Evolutionary conservation across 2,888 invertebrate species (phyloP), one percentile per base, ranked within the genome.

Genomic region (Parnassius glacialis): DNA sequence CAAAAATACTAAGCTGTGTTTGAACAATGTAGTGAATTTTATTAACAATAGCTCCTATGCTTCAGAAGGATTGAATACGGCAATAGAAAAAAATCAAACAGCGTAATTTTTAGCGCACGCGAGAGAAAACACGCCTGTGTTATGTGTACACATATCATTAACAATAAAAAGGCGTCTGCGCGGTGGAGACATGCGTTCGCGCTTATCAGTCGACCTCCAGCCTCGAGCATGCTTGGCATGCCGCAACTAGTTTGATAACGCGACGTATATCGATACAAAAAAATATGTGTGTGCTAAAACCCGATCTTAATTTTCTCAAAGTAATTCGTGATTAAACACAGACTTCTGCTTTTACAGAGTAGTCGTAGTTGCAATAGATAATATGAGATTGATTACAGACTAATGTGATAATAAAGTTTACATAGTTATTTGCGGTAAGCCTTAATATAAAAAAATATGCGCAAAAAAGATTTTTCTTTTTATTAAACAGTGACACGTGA

Each of bases 141-240:
- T 20, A 65, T 61, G 45, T 59, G 51, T 55, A 55, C 63, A 58
- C 43, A 65, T 69, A 71, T 65, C 62, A 67, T 66, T 70, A 68
- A 70, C 68, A 67, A 67, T 68, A 68, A 70, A 77, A 74, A 73
- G 68, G 73, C 68, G 64, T 67, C 70, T 70, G 74, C 75, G 78
- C 74, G 72, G 68, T 68, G 68, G 74, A 68, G 72, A 73, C 74
- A 74, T 80, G 82, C 78, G 81, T 72, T 67, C 68, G 65, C 74
- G 76, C 79, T 88, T 89, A 88, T 88, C 88, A 81, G 72, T 74
- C 85, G 83, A 80, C 82, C 85, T 83, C 80, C 80, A 74, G 74
- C 71, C 73, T 67, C 66, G 68, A 58, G 64, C 64, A 65, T 62
- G 54, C 61, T 57, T 62, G 62, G 57, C 58, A 56, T 62, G 62